Evolutionary conservation across 2,113 vertebrate genomes (phyloP).

Genomic region (Microtus montanus): DNA sequence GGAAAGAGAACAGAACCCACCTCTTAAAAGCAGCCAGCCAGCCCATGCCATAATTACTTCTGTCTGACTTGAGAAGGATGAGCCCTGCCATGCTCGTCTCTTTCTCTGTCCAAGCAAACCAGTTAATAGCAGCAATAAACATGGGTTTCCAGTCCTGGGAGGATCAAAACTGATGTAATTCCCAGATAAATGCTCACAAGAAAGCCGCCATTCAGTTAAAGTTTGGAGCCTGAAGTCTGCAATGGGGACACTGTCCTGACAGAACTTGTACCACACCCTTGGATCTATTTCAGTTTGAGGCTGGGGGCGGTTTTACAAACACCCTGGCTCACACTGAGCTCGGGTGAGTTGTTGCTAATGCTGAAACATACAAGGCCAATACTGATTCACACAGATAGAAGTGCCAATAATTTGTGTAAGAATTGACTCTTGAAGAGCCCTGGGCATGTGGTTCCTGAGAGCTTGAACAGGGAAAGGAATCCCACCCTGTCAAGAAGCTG

Average conservation of each 20-base stretch:
- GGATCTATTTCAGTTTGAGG: slow-evolving; percentile 26
- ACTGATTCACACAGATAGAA: not conserved
- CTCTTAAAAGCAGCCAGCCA: slow-evolving; percentile 64
- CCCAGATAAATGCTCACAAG: slow-evolving; percentile 63
- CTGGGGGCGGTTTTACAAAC: not conserved
- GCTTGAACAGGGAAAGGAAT: not conserved
- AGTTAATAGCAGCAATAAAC: slow-evolving; percentile 65
- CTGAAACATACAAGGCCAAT: slow-evolving; percentile 30
- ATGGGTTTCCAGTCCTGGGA: slow-evolving; percentile 49
- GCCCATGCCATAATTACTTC: slow-evolving; percentile 68
- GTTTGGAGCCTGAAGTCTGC: slow-evolving; percentile 36
- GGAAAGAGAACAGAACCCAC: slow-evolving; percentile 49
- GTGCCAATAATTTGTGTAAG: slow-evolving; percentile 11
- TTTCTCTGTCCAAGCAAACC: slow-evolving; percentile 66
- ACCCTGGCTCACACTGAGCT: not conserved
- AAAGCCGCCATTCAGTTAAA: slow-evolving; percentile 67
- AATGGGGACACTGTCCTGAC: slow-evolving; percentile 4
- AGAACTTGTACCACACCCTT: slow-evolving; percentile 50
- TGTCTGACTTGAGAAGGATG: slow-evolving; percentile 72
- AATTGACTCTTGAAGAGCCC: not conserved
- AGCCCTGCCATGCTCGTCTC: not conserved
- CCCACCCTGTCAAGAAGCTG: not conserved
- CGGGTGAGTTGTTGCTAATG: not conserved
- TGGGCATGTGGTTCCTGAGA: slow-evolving; percentile 4
- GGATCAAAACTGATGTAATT: slow-evolving; percentile 58